phyloP scores from a whole-genome alignment of 2,797 vertebrate species.

The Iguana delicatissima region DNA sequence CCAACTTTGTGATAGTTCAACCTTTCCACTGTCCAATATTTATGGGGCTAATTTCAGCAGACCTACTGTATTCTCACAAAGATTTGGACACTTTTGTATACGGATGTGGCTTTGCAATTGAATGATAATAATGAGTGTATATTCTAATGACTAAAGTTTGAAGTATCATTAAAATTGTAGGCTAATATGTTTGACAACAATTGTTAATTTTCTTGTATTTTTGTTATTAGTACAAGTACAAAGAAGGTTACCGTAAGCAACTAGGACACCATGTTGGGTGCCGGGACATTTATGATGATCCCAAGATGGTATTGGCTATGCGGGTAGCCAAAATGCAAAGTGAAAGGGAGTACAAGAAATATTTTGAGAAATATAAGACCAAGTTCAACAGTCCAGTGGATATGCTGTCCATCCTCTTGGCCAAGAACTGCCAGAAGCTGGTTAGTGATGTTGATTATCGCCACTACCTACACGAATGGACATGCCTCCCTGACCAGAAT shows the following conservation, averaged over 20 bases:
- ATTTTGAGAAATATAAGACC: slow-evolving; percentile 89
- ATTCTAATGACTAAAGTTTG: background rate
- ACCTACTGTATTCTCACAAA: background rate
- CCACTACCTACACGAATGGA: slow-evolving; percentile 82
- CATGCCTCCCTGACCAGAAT: slow-evolving; percentile 83
- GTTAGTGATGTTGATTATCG: slow-evolving; percentile 85
- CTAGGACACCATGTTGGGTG: slow-evolving; percentile 88
- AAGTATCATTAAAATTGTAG: background rate
- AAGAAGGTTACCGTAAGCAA: slow-evolving; percentile 89
- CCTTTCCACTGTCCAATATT: background rate
- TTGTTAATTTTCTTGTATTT: background rate
- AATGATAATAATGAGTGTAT: background rate
- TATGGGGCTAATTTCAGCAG: background rate
- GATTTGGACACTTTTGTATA: background rate
- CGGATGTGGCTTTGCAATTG: background rate
- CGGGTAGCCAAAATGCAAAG: slow-evolving; percentile 87
- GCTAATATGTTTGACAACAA: background rate
- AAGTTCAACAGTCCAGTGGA: slow-evolving; percentile 89
- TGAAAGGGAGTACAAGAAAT: slow-evolving; percentile 88
- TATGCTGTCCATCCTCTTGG: slow-evolving; percentile 87
- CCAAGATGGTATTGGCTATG: slow-evolving; percentile 91
- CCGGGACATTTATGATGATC: slow-evolving; percentile 87
- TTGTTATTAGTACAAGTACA: slow-evolving; percentile 91
- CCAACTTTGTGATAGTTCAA: background rate
- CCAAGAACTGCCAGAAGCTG: slow-evolving; percentile 81